Evolutionary conservation across 2,888 invertebrate species (phyloP).

Genomic region (Drosophila villosipedis): DNA sequence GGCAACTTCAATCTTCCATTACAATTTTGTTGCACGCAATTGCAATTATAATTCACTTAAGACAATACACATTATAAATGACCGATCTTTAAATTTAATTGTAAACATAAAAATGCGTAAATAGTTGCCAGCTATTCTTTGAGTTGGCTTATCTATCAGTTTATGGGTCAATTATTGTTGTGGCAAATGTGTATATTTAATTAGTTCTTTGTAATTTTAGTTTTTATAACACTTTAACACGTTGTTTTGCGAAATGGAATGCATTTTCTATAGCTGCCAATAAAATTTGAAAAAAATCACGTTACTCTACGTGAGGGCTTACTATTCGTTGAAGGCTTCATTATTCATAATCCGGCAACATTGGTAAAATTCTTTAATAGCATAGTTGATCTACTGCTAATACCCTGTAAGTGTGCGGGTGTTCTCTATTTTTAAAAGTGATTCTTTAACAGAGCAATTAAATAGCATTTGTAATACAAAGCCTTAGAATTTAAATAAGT

Average conservation of each 20-base stretch:
- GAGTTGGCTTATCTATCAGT: conserved; percentile 37
- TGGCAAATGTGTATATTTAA: conserved; percentile 2
- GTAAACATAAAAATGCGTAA: background rate
- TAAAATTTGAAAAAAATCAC: background rate
- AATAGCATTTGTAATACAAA: background rate
- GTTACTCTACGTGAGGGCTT: background rate
- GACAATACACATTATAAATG: background rate
- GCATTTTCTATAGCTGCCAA: background rate
- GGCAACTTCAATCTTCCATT: conserved; percentile 12
- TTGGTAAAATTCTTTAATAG: background rate
- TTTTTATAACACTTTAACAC: conserved; percentile 23
- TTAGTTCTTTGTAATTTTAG: background rate
- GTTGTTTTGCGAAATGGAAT: conserved; percentile 2
- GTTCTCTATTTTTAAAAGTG: too few species aligned
- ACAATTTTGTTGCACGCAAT: conserved; percentile 5
- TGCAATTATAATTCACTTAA: conserved; percentile 2
- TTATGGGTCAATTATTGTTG: conserved; percentile 19
- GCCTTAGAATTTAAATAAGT: background rate
- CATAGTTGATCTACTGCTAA: background rate
- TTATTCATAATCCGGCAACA: background rate
- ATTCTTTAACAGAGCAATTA: background rate
- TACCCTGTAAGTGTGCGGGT: background rate
- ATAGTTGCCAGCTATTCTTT: conserved; percentile 18
- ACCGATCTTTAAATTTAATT: conserved; percentile 3
- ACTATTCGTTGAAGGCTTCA: background rate